Base-by-base conservation (phyloP, 2,888 invertebrate genomes). In the Andrena haemorrhoa region DNA sequence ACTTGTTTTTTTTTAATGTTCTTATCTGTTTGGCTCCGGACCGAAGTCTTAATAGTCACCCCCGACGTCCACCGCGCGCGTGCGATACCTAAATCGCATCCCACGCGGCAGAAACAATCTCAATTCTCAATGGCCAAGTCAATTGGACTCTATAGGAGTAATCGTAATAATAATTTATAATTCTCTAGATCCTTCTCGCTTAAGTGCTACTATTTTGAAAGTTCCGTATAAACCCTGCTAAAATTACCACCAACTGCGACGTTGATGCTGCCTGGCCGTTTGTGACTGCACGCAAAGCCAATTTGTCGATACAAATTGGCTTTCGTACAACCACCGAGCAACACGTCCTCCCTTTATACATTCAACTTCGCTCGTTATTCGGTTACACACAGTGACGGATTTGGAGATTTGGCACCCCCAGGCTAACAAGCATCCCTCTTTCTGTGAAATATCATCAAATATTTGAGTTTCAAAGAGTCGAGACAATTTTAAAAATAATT, bases 81-180 rank as follows among this genome's bases (percentile, higher is more conserved):
- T 65, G 75, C 33, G 56, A 49, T 49, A 60, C 31, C 47, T 68
- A 65, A 78, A 63, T 73, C 26, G 49, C 70, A 71, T 73, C 73
- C 66, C 76, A 68, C 79, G 80, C 31, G 63, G 79, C 79, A 83
- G 83, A 85, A 86, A 86, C 86, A 89, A 91, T 89, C 80, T 91
- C 90, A 91, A 92, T 90, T 92, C 91, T 91, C 89, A 90, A 86
- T 90, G 89, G 90, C 90, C 89, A 91, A 90, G 82, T 89, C 88
- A 86, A 88, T 87, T 90, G 88, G 87, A 86, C 89, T 86, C 86
- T 89, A 87, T 88, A 63, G 12, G 26, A 51, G 58, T 70, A 56
- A 65, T 72, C 23, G 63, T 64, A 69, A 65, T 75, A 75, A 65
- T 77, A 69, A 76, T 77, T 70, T 53, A 58, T 74, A 79, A 78